Evolutionary conservation across 1,140 invertebrate species (phyloP), one percentile per base, ranked within the genome.

Genomic region (Stratiolaelaps scimitus): DNA sequence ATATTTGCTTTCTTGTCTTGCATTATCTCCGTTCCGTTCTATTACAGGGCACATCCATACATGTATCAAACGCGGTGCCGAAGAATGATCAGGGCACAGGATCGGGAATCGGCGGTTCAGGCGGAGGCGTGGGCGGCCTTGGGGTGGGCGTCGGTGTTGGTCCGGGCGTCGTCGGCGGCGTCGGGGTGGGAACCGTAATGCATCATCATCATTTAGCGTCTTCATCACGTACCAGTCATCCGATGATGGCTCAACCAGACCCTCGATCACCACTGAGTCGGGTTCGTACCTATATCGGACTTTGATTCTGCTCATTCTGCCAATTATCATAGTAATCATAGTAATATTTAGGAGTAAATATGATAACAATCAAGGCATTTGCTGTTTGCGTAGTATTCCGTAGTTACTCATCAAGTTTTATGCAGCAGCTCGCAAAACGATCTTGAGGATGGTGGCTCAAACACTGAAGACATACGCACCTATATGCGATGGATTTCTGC

Each of bases 1-100:
- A n/a, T n/a, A 40, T 40, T 40, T 40, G 5, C 10, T 40, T 40
- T 40, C 4, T 40, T 40, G 5, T 4, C 34, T 4, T 6, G 4
- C 7, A 48, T 48, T 4, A 48, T 26, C 53, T 23, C 23, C 4
- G 23, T 60, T n/a, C n/a, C n/a, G n/a, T n/a, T n/a, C 53, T 28
- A 48, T 48, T 26, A 1, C 10, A 60, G 53, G 53, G 53, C 6
- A 60, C 53, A 26, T 60, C 53, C 17, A 60, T 60, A 17, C 53
- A 60, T 23, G 53, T 60, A 19, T 60, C 53, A 26, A 60, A 60
- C 34, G 53, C 53, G 26, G 53, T 60, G 23, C 53, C 53, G 53
- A 75, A 74, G 66, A 53, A 48, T 34, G 48, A 66, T 43, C 20
- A 34, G n/a, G 64, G 65, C 45, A 43, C 45, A 26, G 48, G 17